Evolutionary conservation across 2,888 invertebrate genomes (phyloP), one percentile per base, ranked within the genome.

Genomic region (Congeria kusceri): DNA sequence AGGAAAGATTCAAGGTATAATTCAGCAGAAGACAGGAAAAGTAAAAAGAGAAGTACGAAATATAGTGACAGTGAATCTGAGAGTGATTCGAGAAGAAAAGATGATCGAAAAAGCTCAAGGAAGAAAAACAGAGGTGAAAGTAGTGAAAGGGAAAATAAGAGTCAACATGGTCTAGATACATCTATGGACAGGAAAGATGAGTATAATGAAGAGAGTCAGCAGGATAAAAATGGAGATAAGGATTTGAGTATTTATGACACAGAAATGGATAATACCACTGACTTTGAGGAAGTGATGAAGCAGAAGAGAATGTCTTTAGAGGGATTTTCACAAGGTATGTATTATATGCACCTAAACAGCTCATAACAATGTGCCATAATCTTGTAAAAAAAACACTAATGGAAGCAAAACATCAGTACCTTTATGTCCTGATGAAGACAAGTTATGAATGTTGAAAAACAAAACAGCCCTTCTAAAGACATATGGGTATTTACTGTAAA

Each of bases 221-320:
- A 81, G 23, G 63, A 62, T 39, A 18, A 29, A 28, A 67, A 72
- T 44, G 68, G 75, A 15, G 77, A 72, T 15, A 77, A 72, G n/a
- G 56, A 77, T 53, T 27, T 67, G 66, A 85, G 85, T 47, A 78
- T 81, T 39, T 77, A 81, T 65, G 80, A 80, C 32, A 74, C 63
- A 49, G 75, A 66, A 28, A 84, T 84, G 44, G 85, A 83, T 9
- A 83, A 77, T 46, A 73, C 77, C 13, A 86, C 87, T 69, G 91
- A 92, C 82, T 93, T 93, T 88, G 92, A 92, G 73, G 91, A 90
- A 58, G 88, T 89, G 5, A 85, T 92, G 46, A 88, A 90, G 29
- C 90, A 88, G 62, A 93, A 93, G 67, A 80, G 88, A 56, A 80
- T 75, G 49, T 80, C 73, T 0, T 49, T 78, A 23, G 78, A 83